These are phyloP conservation scores for Berghia stephanieae DNA, from an alignment of 1,140 invertebrate genomes.

Conservation along the genomic window DNA sequence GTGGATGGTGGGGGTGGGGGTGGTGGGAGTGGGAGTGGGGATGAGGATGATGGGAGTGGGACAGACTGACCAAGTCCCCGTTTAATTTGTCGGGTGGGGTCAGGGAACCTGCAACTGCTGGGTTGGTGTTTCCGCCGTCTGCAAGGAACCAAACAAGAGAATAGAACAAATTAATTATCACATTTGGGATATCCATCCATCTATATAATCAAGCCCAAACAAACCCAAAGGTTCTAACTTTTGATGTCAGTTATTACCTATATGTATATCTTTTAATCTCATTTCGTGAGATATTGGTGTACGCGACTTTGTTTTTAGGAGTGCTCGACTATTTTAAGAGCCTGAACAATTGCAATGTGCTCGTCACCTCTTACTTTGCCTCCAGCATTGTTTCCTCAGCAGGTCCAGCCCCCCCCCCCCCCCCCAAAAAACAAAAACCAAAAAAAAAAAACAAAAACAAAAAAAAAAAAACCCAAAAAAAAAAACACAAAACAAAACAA, in stretches of 20 bases:
- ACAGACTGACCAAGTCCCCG: slow-evolving; percentile 64
- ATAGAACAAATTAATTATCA: too few relatives aligned
- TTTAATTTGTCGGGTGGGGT: slow-evolving; percentile 70
- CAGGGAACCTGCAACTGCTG: slow-evolving; percentile 55
- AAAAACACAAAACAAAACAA: background rate
- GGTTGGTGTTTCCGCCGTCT: slow-evolving; percentile 40
- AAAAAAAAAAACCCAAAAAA: background rate
- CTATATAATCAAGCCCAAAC: too few relatives aligned
- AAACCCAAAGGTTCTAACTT: background rate
- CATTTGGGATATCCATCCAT: too few relatives aligned
- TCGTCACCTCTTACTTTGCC: background rate
- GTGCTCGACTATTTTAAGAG: background rate
- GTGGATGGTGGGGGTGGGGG: slow-evolving; percentile 71
- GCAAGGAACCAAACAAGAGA: slow-evolving; percentile 38
- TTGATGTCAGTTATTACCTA: background rate
- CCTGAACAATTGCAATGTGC: background rate
- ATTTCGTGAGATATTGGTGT: too few relatives aligned
- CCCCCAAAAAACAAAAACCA: background rate
- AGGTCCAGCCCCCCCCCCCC: too few relatives aligned
- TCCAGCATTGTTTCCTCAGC: too few relatives aligned
- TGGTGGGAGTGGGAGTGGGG: slow-evolving; percentile 80
- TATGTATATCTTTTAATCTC: too few relatives aligned
- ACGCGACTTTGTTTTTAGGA: too few relatives aligned
- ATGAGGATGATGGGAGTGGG: slow-evolving; percentile 68
- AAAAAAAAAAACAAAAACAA: background rate